Evolutionary conservation across 2,888 invertebrate species (phyloP).

Genomic region (Cantharis flavilabris): DNA sequence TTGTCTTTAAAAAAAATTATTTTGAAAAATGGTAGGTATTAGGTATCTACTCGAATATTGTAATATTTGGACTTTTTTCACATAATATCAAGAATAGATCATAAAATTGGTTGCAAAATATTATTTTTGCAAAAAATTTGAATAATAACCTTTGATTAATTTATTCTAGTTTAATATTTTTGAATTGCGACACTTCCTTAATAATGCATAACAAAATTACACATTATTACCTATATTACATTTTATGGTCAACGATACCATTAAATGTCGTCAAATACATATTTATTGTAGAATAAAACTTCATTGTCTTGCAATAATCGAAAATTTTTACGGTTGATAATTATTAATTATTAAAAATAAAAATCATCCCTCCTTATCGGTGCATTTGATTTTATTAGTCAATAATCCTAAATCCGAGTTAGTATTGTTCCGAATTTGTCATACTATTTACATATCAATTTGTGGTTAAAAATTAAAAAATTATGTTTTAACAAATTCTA

Average conservation of each 20-base stretch:
- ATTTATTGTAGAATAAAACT: not conserved
- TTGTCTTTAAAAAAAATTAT: no score
- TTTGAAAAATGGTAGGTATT: no score
- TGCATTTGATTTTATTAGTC: constrained; percentile 13
- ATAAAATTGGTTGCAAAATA: not conserved
- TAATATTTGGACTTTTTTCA: no score
- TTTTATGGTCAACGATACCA: constrained; percentile 9
- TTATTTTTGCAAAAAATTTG: not conserved
- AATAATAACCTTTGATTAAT: constrained; percentile 6
- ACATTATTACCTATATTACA: constrained; percentile 6
- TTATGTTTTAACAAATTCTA: not conserved
- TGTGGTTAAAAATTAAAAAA: not conserved
- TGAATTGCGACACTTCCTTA: constrained; percentile 12
- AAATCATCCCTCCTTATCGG: constrained; percentile 22
- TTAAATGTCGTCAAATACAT: not conserved
- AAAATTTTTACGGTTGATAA: not conserved
- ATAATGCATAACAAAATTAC: constrained; percentile 6
- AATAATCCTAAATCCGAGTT: not conserved
- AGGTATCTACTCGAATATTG: no score
- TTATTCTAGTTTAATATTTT: not conserved
- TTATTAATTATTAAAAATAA: not conserved
- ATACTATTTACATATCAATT: not conserved
- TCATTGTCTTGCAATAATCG: not conserved
- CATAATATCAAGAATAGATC: no score
- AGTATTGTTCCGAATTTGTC: not conserved